Base-by-base conservation (phyloP, 2,113 vertebrate genomes). In the Sterrhoptilus dennistouni region DNA sequence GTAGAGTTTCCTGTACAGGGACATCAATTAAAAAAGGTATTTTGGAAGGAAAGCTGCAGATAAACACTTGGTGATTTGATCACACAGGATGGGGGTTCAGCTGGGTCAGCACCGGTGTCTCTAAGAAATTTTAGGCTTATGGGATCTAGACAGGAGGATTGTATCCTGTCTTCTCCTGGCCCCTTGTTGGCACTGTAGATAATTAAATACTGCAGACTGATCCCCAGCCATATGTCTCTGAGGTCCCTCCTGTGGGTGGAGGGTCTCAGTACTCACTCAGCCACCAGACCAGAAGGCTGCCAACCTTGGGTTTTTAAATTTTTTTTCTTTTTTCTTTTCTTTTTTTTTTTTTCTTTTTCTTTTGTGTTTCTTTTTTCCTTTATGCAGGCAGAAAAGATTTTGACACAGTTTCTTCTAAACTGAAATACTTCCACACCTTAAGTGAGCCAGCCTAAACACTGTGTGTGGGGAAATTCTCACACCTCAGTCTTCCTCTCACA, bases 191-290 rank as follows among this genome's bases (percentile, higher is more conserved):
- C 6, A 18, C 22, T 38, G 24, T 19, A 44, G 18, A 18, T 60
- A 17, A 1, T 19, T 16, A 59, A 77, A 71, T 44, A 27, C 5
- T 23, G 22, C 2, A 14, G 31, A 18, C 20, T n/a, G 27, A 76
- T 0, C 23, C 27, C 13, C 29, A 57, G 14, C 50, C 59, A 6
- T n/a, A 38, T 1, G 0, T 74, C 31, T 59, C n/a, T 28, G 21
- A 35, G 17, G 16, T 61, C 29, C 54, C 63, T 92, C 28, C n/a
- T 0, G 0, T 27, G 60, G 25, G 21, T 61, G 49, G 35, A 81
- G 24, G 5, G 11, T 50, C 64, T 83, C 56, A 35, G 40, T 54
- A 25, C n/a, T 63, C 57, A 20, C 36, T 52, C 59, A 60, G 61
- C 56, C n/a, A 63, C 14, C 33, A 35, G 20, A 24, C 22, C 2